Evolutionary conservation across 2,113 vertebrate species (phyloP), one percentile per base, ranked within the genome.

Genomic region (Pollachius pollachius): DNA sequence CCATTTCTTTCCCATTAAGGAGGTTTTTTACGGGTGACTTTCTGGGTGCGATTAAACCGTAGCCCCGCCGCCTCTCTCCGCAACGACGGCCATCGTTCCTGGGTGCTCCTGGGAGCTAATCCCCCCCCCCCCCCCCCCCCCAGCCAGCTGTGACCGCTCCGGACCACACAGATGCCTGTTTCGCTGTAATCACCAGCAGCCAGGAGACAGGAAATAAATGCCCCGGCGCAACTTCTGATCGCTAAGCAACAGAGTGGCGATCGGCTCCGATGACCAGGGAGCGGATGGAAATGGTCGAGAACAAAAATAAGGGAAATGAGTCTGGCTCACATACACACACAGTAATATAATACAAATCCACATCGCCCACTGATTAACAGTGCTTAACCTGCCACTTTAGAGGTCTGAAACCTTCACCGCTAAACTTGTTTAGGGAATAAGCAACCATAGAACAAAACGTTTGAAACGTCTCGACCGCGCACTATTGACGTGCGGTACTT

Each of bases 41-140:
- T 88, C 88, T 83, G 65, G 70, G 34, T 64, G 82, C 84, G 85
- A 90, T 86, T 90, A 90, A 85, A 85, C 68, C 80, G 83, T 82
- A 87, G 82, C 76, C 75, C 77, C 74, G 74, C 76, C 83, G 85
- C 75, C 86, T 75, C 41, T 48, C 41, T 48, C 41, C 12, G 30
- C 41, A 11, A 6, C 12, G 69, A 74, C 74, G 80, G 82, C 76
- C 77, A 73, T 83, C 69, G 74, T 70, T 77, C 67, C 65, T 84
- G 80, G 80, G 80, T 86, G 82, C 82, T 87, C 82, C 71, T 78
- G 77, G 79, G 74, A 80, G 80, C 74, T 89, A 90, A 87, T 88
- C 34, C 80, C 41, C 12, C 41, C 41, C 11, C 37, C 37, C 11
- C 37, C 41, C 12, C 41, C 41, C 12, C 41, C 41, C 41, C 2